Evolutionary conservation across 2,113 vertebrate genomes (phyloP).

Genomic region (Caracal caracal): DNA sequence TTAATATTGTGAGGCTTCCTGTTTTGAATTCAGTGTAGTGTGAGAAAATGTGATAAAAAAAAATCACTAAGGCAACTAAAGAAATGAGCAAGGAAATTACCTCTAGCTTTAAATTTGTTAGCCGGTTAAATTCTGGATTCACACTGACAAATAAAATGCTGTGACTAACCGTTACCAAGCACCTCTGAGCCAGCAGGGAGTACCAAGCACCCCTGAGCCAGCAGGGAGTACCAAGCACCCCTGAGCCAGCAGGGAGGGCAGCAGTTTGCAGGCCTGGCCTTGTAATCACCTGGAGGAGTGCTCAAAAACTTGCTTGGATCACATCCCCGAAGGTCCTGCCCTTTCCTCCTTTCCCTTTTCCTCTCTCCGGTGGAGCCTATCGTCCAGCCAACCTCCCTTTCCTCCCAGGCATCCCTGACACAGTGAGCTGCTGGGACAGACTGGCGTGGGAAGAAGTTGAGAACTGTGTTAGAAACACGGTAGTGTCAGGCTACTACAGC

Average conservation of each 20-base stretch:
- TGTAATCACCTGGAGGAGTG: too few relatives aligned
- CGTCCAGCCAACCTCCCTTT: rapidly evolving
- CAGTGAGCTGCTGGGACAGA: background rate
- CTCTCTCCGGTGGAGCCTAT: background rate
- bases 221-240: too few relatives aligned
- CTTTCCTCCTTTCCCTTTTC: background rate
- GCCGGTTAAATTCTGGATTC: background rate
- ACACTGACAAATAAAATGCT: background rate
- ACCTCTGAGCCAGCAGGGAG: background rate
- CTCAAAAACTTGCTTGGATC: background rate
- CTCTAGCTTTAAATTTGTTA: background rate
- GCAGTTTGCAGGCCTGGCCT: background rate
- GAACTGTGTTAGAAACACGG: background rate
- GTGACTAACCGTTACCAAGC: rapidly evolving
- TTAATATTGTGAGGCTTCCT: background rate
- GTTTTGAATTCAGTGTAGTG: background rate
- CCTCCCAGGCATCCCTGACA: background rate
- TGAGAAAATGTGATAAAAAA: background rate
- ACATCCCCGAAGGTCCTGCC: background rate
- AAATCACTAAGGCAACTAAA: background rate
- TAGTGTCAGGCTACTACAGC: background rate
- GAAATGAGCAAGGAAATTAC: background rate
- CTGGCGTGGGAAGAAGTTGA: background rate
- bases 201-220: background rate
- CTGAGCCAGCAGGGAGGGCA: background rate